Evolutionary conservation across 1,140 invertebrate genomes (phyloP), one percentile per base, ranked within the genome.

Genomic region (Lutraria rhynchaena): DNA sequence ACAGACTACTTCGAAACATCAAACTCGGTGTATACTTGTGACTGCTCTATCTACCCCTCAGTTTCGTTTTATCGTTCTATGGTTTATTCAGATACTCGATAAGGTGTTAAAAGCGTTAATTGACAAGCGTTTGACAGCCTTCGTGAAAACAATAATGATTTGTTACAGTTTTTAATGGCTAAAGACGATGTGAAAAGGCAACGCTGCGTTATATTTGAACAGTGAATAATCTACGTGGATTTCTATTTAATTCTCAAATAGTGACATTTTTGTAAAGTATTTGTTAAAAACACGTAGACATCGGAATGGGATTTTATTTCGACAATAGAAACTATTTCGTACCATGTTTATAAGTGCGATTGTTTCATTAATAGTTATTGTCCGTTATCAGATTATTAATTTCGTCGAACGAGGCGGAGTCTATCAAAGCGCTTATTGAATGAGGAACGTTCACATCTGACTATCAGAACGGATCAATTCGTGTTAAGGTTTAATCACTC

Each of bases 51-150:
- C 37, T 61, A 61, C 58, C 60, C 35, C 22, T 24, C n/a, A 1
- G 1, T 33, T 35, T 69, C 3, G 44, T 27, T 69, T 69, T 69
- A 69, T 69, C 65, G 65, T 37, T 35, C 3, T 44, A 51, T 51
- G 37, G 70, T 74, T 74, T 57, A 37, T 51, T 37, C 11, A 44
- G 55, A 35, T 51, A 58, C 53, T 74, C 35, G 70, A 74, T 44
- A 74, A 58, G 53, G 51, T 37, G 70, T 74, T 74, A 74, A 74
- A 74, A 55, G 53, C 55, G 53, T 74, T 74, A 74, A 74, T 74
- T 74, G 70, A 74, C 70, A 27, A 35, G 51, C 51, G 53, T 55
- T 74, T 55, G 70, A 57, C 55, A 74, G 53, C 53, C 70, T 29
- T 37, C 33, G 51, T 35, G 70, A 51, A 74, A 74, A 74, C 70